Conservation (phyloP, 2,113 vertebrate species). For the Orycteropus afer region DNA sequence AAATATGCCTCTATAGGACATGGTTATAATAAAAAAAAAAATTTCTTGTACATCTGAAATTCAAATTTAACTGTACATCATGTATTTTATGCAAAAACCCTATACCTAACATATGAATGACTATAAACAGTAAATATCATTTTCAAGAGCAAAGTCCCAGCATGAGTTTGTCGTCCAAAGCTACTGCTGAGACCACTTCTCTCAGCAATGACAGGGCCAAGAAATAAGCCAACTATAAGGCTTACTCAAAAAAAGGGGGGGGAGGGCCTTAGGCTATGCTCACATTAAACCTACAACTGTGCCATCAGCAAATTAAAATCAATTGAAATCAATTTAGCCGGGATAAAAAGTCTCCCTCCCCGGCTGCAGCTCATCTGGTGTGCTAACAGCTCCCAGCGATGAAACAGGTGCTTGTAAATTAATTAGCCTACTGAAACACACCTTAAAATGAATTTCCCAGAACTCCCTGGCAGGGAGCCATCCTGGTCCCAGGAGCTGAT, state of each 20-base stretch:
- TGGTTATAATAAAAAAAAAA: background rate
- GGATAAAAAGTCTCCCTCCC: conserved; percentile 86
- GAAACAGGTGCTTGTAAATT: conserved; percentile 96
- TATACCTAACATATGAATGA: background rate
- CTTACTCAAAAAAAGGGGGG: conserved; percentile 34
- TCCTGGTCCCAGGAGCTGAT: conserved; percentile 90
- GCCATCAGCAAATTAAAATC: conserved; percentile 88
- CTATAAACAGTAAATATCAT: accelerated
- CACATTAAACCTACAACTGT: conserved; percentile 81
- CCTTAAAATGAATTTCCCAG: conserved; percentile 90
- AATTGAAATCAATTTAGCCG: conserved; percentile 89
- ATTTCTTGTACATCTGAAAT: background rate
- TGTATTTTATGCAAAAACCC: background rate
- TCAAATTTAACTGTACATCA: background rate
- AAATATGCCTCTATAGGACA: background rate
- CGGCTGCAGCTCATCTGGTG: conserved; percentile 86
- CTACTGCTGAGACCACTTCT: background rate
- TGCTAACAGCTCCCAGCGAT: conserved; percentile 87
- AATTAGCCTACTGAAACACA: conserved; percentile 95
- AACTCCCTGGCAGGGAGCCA: conserved; percentile 92
- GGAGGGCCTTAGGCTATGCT: conserved; percentile 68
- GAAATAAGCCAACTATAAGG: background rate
- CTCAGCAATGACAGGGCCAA: background rate
- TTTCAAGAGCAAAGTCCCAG: background rate
- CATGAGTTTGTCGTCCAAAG: background rate